A percentile compares a stretch with the other conserved stretches of the same genome.
These are phyloP conservation scores for Poeciliopsis paucimaculata DNA, from an alignment of 2,797 vertebrate genomes.

Conservation along the genomic window DNA sequence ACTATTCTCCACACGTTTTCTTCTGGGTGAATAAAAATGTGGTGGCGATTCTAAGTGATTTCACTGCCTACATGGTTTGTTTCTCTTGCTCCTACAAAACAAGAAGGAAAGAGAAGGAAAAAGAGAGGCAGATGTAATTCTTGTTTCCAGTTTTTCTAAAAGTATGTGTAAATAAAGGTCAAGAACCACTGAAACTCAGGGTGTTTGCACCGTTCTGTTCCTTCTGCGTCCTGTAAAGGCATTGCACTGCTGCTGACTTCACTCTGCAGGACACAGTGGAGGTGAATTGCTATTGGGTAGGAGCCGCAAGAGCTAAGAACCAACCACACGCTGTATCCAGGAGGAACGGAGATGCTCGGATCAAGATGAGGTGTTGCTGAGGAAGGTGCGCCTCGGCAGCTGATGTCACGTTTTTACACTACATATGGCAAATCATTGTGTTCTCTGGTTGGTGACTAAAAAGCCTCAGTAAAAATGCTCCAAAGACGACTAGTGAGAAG, in stretches of 20 bases:
- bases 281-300: conserved; percentile 69
- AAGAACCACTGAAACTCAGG: conserved; percentile 80
- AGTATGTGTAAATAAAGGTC: conserved; percentile 99
- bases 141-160: conserved; percentile 88
- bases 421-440: neutral
- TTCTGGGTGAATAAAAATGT: conserved; percentile 1
- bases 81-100: conserved; percentile 66
- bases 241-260: conserved; percentile 52
- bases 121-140: conserved; percentile 86
- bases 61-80: conserved; percentile 63
- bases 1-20: conserved; percentile 22
- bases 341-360: conserved; percentile 57
- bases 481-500: conserved; percentile 12
- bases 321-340: conserved; percentile 80
- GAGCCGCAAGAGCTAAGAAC: conserved; percentile 46
- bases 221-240: conserved; percentile 42
- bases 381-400: neutral
- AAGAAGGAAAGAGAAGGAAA: too few species aligned
- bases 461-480: neutral
- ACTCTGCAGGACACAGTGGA: conserved; percentile 46
- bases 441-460: neutral
- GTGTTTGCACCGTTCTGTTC: conserved; percentile 39
- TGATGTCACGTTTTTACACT: neutral
- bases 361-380: conserved; percentile 16
- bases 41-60: conserved; percentile 14